Evolutionary conservation across 1,140 invertebrate genomes (phyloP), one percentile per base, ranked within the genome.

Genomic region (Matsumurasca onukii): DNA sequence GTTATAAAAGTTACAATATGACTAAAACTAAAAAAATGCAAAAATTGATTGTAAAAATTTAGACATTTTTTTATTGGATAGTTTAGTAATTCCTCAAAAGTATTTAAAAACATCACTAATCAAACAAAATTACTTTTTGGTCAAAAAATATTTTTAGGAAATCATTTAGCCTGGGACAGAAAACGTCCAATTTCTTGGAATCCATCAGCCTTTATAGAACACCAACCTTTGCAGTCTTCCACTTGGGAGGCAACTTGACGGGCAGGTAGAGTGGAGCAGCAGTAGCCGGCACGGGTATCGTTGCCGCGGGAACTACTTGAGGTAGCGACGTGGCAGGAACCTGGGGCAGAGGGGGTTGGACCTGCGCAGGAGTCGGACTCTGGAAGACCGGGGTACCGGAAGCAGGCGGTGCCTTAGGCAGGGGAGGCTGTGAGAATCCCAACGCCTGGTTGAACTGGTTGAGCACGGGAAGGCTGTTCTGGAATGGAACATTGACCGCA

Each of bases 191-290:
- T n/a, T n/a, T n/a, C n/a, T n/a, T n/a, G n/a, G n/a, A n/a, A n/a
- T n/a, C n/a, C n/a, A n/a, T n/a, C n/a, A n/a, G n/a, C n/a, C n/a
- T n/a, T n/a, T n/a, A n/a, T n/a, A n/a, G n/a, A n/a, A n/a, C n/a
- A n/a, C n/a, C n/a, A n/a, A n/a, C n/a, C 52, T 86, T 85, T 0
- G 91, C 89, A 74, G 87, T 90, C 74, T 92, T 91, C 95, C 95
- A 98, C 76, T 90, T 87, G 0, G 90, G 89, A 3, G 95, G 94
- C 51, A 98, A 77, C 74, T 89, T 88, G 0, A 85, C 79, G 0
- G 84, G 79, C 0, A 88, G 87, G 67, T 81, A 73, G 73, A 83
- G 74, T 3, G 45, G 74, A 3, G 30, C 29, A 17, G 59, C 31
- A 15, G 34, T 34, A 3, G 25, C 34, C 24, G 61, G 12, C 5